A percentile compares a stretch with the other conserved stretches of the same genome.
phyloP scores from a whole-genome alignment of 2,113 vertebrate species.

The Pagrus major region DNA sequence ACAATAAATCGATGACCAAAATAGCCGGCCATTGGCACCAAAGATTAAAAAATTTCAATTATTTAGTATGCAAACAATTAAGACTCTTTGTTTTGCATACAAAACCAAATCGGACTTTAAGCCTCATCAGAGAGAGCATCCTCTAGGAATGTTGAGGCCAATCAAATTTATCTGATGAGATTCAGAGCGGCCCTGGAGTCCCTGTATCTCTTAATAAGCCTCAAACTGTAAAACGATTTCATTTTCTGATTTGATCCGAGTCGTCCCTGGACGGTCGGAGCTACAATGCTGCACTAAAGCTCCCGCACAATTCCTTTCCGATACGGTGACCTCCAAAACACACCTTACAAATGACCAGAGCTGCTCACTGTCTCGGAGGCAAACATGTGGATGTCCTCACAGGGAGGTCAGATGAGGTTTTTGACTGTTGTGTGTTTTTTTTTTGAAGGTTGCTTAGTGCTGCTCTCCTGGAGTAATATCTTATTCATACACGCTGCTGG shows the following conservation, averaged over 20 bases:
- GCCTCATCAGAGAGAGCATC: neutral
- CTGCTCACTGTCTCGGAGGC: neutral
- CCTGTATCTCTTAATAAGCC: slow-evolving; percentile 40
- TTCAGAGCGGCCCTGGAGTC: slow-evolving; percentile 5
- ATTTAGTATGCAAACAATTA: neutral
- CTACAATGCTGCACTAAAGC: neutral
- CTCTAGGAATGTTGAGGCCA: slow-evolving; percentile 11
- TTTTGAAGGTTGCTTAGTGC: slow-evolving; percentile 5
- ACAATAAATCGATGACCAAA: no score
- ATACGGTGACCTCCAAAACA: neutral
- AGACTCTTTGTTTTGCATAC: slow-evolving; percentile 11
- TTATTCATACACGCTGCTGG: slow-evolving; percentile 29
- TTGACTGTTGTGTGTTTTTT: slow-evolving; percentile 7
- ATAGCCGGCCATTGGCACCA: no score
- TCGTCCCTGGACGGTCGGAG: slow-evolving; percentile 4
- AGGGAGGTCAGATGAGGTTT: slow-evolving; percentile 12
- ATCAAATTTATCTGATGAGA: slow-evolving; percentile 39
- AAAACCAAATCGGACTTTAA: neutral
- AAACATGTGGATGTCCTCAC: neutral
- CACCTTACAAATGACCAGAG: neutral
- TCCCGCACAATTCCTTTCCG: neutral
- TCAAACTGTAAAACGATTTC: slow-evolving; percentile 48
- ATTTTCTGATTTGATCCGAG: slow-evolving; percentile 68
- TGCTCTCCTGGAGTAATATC: slow-evolving; percentile 26
- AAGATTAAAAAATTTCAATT: neutral